A percentile compares a stretch with the other conserved stretches of the same genome.
phyloP scores from a whole-genome alignment of 2,113 vertebrate species.

The Paracanthobrama guichenoti region DNA sequence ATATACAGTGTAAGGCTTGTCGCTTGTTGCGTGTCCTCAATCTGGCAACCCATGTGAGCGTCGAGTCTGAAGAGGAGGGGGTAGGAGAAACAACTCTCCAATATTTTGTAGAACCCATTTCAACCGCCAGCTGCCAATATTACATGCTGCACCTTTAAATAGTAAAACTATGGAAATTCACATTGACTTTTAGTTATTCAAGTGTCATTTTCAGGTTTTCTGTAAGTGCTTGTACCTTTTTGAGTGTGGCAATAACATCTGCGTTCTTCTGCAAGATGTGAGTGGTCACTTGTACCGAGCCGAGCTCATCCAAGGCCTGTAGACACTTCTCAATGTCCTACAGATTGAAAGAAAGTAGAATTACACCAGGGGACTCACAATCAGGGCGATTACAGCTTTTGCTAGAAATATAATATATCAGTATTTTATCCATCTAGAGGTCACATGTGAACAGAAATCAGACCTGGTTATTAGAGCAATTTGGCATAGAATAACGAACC shows the following conservation, averaged over 20 bases:
- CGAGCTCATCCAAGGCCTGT: conserved; percentile 86
- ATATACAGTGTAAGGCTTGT: too few relatives aligned
- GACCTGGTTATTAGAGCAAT: too few relatives aligned
- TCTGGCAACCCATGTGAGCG: too few relatives aligned
- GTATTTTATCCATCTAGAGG: neutral
- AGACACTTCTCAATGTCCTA: conserved; percentile 94
- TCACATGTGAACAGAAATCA: neutral
- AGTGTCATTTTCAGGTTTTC: neutral
- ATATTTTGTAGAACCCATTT: too few relatives aligned
- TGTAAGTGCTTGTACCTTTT: conserved; percentile 81
- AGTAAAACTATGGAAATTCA: neutral
- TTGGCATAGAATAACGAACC: too few relatives aligned
- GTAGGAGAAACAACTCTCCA: too few relatives aligned
- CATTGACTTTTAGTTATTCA: too few relatives aligned
- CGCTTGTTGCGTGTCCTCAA: too few relatives aligned
- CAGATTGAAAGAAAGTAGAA: neutral
- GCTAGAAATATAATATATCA: neutral
- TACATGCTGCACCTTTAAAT: too few relatives aligned
- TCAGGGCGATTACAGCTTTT: neutral
- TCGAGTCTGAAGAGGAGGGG: too few relatives aligned
- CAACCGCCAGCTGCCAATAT: too few relatives aligned
- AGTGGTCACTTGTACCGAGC: conserved; percentile 89
- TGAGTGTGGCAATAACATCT: conserved; percentile 92
- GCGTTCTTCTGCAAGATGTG: conserved; percentile 97
- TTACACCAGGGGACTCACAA: neutral